These are phyloP conservation scores for Pentamera pediparva DNA, from an alignment of 53 echinoderm and acorn worm genomes.

Conservation along the genomic window DNA sequence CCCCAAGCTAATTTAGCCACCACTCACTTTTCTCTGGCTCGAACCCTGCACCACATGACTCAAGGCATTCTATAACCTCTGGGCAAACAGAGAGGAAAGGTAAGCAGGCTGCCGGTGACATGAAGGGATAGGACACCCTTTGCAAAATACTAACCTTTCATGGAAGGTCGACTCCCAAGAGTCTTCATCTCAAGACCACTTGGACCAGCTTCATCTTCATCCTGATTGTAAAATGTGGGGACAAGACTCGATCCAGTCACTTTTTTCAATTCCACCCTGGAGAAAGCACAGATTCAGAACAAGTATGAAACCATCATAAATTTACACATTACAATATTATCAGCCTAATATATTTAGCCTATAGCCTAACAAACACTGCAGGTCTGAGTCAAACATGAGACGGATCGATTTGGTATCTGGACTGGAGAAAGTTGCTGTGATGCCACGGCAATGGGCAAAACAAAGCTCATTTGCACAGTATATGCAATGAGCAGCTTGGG, in stretches of 20 bases:
- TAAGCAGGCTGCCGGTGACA: neutral
- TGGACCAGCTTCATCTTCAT: constrained; percentile 33
- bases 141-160: constrained; percentile 10
- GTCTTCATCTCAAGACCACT: constrained; percentile 63
- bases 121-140: neutral
- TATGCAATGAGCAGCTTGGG: too few relatives aligned
- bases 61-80: too few relatives aligned
- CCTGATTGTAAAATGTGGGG: constrained; percentile 42
- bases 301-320: neutral
- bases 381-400: neutral
- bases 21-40: too few relatives aligned
- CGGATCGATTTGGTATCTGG: too few relatives aligned
- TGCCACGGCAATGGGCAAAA: too few relatives aligned
- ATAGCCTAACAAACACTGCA: too few relatives aligned
- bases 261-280: constrained; percentile 77
- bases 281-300: neutral
- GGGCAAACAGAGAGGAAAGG: too few relatives aligned
- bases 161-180: constrained; percentile 13
- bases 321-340: too few relatives aligned
- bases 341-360: neutral
- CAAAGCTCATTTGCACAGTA: too few relatives aligned
- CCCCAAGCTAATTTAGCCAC: too few relatives aligned
- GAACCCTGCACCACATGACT: too few relatives aligned
- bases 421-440: too few relatives aligned
- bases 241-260: constrained; percentile 88